Percentiles rank a stretch among this genome's conserved stretches.
Evolutionary conservation across 2,113 vertebrate genomes (phyloP).

Genomic region (Bos taurus): DNA sequence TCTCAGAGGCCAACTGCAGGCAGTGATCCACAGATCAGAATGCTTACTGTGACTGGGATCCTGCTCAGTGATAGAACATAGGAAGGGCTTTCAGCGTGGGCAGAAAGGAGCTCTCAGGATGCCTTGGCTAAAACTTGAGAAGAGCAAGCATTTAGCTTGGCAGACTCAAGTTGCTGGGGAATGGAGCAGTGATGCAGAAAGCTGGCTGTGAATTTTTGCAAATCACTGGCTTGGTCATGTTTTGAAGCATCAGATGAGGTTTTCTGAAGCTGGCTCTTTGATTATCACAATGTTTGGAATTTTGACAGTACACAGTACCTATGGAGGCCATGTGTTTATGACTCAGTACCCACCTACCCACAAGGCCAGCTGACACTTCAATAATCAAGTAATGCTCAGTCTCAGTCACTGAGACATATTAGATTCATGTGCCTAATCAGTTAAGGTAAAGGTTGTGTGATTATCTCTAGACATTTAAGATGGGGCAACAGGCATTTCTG

Average conservation of each 20-base stretch:
- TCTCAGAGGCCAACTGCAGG: background rate
- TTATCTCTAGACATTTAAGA: background rate
- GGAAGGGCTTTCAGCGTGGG: background rate
- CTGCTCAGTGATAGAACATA: background rate
- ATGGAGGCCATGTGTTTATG: background rate
- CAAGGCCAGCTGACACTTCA: background rate
- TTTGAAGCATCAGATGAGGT: background rate
- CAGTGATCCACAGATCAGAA: background rate
- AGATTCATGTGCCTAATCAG: background rate
- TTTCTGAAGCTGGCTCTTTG: background rate
- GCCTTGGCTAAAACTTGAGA: background rate
- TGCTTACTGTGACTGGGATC: background rate
- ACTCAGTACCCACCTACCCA: background rate
- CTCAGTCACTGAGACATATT: background rate
- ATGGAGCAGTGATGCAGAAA: background rate
- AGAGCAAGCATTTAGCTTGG: background rate
- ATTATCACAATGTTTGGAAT: background rate
- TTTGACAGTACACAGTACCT: background rate
- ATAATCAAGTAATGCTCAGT: background rate
- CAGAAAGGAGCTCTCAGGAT: background rate
- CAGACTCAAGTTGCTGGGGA: background rate
- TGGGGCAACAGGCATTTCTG: background rate
- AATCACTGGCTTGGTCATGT: background rate
- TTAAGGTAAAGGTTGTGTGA: background rate
- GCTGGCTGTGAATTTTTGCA: background rate